These are phyloP conservation scores for Mustela lutreola DNA, from an alignment of 2,113 vertebrate species.

Conservation along the genomic window DNA sequence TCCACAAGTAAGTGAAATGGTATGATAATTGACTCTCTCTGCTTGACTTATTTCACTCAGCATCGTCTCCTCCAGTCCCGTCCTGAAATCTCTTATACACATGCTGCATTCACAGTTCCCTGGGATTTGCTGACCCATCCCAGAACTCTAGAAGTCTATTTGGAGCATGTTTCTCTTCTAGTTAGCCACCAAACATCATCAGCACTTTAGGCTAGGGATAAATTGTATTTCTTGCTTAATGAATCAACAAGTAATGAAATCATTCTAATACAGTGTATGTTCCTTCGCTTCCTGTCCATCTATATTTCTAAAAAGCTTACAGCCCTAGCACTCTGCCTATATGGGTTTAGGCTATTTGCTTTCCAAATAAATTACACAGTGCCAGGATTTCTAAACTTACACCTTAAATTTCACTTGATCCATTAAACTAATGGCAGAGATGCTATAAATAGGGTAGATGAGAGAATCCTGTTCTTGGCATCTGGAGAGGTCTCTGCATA, in stretches of 20 bases:
- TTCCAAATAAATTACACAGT: conserved; percentile 14
- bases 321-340: not conserved
- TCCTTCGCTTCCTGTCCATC: not conserved
- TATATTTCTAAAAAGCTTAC: not conserved
- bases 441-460: not conserved
- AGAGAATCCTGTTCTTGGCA: not conserved
- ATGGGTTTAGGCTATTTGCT: not conserved
- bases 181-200: not conserved
- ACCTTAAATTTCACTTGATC: not conserved
- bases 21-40: too few relatives aligned
- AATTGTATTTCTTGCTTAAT: not conserved
- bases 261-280: not conserved
- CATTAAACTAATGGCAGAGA: not conserved
- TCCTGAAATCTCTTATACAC: not conserved
- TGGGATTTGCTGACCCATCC: not conserved
- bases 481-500: not conserved
- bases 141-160: not conserved
- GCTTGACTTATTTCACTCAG: too few relatives aligned
- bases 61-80: too few relatives aligned
- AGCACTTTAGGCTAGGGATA: not conserved
- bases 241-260: not conserved
- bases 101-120: not conserved
- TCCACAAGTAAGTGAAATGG: too few relatives aligned
- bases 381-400: not conserved
- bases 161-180: not conserved